Conservation (phyloP, 2,888 invertebrate species). For the Apamea crenata region DNA sequence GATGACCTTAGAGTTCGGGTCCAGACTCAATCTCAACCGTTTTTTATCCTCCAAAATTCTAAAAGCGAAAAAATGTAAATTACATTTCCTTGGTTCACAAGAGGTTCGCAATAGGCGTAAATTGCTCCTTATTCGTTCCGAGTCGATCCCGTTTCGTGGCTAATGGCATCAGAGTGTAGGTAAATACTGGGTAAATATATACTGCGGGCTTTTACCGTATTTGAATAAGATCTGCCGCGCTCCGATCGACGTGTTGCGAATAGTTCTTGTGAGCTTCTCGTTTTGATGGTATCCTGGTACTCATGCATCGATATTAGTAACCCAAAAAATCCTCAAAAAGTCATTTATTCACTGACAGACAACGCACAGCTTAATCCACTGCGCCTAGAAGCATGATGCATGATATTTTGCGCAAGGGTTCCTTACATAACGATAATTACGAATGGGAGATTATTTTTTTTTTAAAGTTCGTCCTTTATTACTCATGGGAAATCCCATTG, state of each 20-base stretch:
- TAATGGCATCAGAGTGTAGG: conserved; percentile 68
- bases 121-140: conserved; percentile 68
- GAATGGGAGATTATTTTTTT: background rate
- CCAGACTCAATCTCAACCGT: conserved; percentile 42
- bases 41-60: conserved; percentile 41
- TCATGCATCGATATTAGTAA: background rate
- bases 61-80: conserved; percentile 63
- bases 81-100: conserved; percentile 53
- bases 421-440: background rate
- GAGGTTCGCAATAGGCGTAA: conserved; percentile 68
- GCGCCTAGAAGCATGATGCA: background rate
- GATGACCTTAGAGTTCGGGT: conserved; percentile 36
- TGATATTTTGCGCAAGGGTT: too few relatives aligned
- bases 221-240: conserved; percentile 74
- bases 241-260: conserved; percentile 61
- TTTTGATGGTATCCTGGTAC: conserved; percentile 47
- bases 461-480: background rate
- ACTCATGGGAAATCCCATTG: background rate
- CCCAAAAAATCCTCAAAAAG: background rate
- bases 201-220: conserved; percentile 76
- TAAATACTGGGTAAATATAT: conserved; percentile 66
- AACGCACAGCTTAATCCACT: background rate
- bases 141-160: conserved; percentile 64
- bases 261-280: conserved; percentile 48
- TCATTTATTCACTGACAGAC: background rate